Percentiles rank a stretch among this genome's conserved stretches.
Conservation (phyloP, 2,888 invertebrate genomes). For the Drosophila pseudotakahashii region DNA sequence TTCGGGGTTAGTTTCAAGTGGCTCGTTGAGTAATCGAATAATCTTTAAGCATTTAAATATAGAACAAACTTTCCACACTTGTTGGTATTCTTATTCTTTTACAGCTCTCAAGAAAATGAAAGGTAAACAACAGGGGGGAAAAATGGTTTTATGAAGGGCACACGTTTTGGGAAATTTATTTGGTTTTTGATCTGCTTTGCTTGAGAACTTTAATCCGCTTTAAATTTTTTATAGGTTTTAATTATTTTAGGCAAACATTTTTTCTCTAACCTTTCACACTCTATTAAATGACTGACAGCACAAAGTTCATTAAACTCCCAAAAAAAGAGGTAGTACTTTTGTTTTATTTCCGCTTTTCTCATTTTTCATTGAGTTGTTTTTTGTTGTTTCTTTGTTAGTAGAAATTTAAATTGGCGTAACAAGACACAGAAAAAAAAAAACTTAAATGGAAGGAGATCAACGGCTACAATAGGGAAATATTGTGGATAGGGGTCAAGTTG, state of each 20-base stretch:
- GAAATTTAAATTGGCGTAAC: constrained; percentile 67
- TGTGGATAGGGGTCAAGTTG: constrained; percentile 58
- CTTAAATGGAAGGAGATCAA: constrained; percentile 46
- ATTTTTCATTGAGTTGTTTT: constrained; percentile 22
- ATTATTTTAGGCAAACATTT: constrained; percentile 10
- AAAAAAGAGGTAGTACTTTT: constrained; percentile 39
- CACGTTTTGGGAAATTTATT: constrained; percentile 2
- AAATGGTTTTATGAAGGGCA: constrained; percentile 19
- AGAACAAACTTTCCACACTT: constrained; percentile 19
- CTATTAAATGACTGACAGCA: constrained; percentile 32
- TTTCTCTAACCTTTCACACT: constrained; percentile 54
- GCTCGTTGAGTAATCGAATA: constrained; percentile 29
- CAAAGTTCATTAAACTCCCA: constrained; percentile 68
- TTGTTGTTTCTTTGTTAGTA: constrained; percentile 21
- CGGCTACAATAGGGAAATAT: constrained; percentile 37
- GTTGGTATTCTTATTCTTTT: constrained; percentile 1
- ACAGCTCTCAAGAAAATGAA: background rate
- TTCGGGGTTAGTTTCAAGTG: constrained; percentile 18
- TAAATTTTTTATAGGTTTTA: constrained; percentile 3
- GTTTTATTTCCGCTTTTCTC: constrained; percentile 65
- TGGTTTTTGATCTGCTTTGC: constrained; percentile 13
- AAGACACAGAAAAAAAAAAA: constrained; percentile 49
- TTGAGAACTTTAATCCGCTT: background rate
- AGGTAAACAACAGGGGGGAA: constrained; percentile 19
- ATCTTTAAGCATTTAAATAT: constrained; percentile 21